A percentile compares a stretch with the other conserved stretches of the same genome.
These are phyloP conservation scores for Halocaridina rubra DNA, from an alignment of 2,888 invertebrate species.

Conservation along the genomic window DNA sequence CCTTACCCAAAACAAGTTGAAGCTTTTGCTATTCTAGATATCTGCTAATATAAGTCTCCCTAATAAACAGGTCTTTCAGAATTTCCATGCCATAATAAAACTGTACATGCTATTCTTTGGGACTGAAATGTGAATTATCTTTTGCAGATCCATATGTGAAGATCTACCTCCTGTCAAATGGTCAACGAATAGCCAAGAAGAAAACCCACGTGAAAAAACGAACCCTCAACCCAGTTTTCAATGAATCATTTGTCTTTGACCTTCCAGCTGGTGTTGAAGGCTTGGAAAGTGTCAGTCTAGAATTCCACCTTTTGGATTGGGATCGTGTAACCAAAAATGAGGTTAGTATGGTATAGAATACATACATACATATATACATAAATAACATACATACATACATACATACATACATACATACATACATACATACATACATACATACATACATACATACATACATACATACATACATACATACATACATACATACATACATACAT, in stretches of 20 bases:
- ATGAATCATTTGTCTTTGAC: conserved; percentile 98
- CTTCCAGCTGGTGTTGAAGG: conserved; percentile 83
- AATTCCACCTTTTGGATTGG: conserved; percentile 93
- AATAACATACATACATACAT: no score
- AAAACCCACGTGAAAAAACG: conserved; percentile 99
- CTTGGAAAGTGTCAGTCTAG: conserved; percentile 85
- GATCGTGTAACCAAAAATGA: conserved; percentile 98
- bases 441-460: not conserved
- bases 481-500: no score
- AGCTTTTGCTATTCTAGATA: no score
- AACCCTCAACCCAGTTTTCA: conserved; percentile 97
- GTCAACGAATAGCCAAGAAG: conserved; percentile 98
- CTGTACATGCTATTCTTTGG: no score
- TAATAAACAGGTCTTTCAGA: no score
- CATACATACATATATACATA: not conserved
- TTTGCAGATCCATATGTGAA: conserved; percentile 92
- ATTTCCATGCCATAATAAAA: no score
- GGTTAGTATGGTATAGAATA: conserved; percentile 70
- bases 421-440: not conserved
- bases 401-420: not conserved
- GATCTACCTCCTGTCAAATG: conserved; percentile 95
- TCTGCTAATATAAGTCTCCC: no score
- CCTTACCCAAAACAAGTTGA: no score
- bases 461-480: no score
- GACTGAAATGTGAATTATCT: no score